phyloP scores from a whole-genome alignment of 2,113 vertebrate species.

The Mesitornis unicolor region DNA sequence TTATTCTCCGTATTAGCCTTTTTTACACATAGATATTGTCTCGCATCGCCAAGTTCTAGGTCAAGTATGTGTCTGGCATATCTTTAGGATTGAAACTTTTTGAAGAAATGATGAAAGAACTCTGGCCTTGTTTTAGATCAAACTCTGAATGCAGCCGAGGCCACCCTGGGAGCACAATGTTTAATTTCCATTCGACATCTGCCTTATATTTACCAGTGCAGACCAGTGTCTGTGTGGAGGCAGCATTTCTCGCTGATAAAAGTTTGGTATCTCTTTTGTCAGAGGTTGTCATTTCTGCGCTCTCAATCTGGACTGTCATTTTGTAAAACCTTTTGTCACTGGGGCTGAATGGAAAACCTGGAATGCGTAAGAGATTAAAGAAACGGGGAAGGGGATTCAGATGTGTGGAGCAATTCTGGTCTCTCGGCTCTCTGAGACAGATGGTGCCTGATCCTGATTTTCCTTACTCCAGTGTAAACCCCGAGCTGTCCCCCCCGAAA shows the following conservation, averaged over 20 bases:
- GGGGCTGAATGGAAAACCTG: conserved; percentile 43
- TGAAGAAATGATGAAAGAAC: conserved; percentile 56
- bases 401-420: neutral
- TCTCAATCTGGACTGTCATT: conserved; percentile 50
- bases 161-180: conserved; percentile 51
- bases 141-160: conserved; percentile 57
- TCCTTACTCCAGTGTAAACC: conserved; percentile 43
- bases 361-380: neutral
- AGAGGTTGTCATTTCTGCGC: conserved; percentile 57
- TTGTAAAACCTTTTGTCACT: conserved; percentile 50
- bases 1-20: neutral
- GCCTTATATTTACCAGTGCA: conserved; percentile 16
- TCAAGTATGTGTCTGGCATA: conserved; percentile 52
- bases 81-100: conserved; percentile 61
- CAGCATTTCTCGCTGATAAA: conserved; percentile 27
- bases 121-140: conserved; percentile 67
- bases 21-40: neutral
- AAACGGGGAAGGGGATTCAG: conserved; percentile 26
- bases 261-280: conserved; percentile 54
- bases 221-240: conserved; percentile 2
- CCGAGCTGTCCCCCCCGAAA: neutral
- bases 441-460: conserved; percentile 43
- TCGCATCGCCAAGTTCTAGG: conserved; percentile 21
- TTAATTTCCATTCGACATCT: conserved; percentile 68
- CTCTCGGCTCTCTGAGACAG: neutral